Conservation (phyloP, 2,113 vertebrate species). For the Microtus ochrogaster region DNA sequence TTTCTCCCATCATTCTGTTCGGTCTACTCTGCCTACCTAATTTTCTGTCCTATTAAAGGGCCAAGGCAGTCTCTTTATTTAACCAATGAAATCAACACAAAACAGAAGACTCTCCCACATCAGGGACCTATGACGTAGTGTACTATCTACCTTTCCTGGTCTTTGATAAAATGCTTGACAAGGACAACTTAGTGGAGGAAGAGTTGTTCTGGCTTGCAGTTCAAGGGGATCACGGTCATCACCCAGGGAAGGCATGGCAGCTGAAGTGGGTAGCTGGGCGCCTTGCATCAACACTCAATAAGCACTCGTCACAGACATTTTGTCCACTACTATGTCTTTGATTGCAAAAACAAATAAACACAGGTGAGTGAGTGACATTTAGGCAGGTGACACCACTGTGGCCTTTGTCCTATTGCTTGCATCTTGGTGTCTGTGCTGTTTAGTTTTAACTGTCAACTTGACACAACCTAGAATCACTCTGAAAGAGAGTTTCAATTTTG, state of each 20-base stretch:
- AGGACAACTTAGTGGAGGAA: not conserved
- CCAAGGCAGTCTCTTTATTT: too few species aligned
- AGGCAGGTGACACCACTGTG: not conserved
- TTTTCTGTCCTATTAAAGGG: too few species aligned
- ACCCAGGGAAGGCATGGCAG: not conserved
- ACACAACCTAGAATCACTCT: not conserved
- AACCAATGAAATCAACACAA: too few species aligned
- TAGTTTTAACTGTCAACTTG: not conserved
- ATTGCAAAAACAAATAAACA: conserved; percentile 17
- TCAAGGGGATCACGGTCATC: not conserved
- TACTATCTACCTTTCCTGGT: not conserved
- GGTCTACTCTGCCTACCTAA: too few species aligned
- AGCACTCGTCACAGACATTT: too few species aligned
- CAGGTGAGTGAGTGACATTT: not conserved
- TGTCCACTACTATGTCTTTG: not conserved
- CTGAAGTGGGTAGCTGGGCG: not conserved
- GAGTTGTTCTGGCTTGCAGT: not conserved
- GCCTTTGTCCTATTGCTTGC: not conserved
- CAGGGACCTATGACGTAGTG: too few species aligned
- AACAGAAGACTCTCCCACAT: too few species aligned
- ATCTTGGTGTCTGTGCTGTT: not conserved
- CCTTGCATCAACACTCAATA: not conserved
- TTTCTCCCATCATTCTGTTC: too few species aligned
- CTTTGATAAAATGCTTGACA: not conserved
- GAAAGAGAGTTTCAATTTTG: not conserved